These are phyloP conservation scores for Virgularia gustaviana DNA, from an alignment of 92 coral and sea anemone species.

Conservation along the genomic window DNA sequence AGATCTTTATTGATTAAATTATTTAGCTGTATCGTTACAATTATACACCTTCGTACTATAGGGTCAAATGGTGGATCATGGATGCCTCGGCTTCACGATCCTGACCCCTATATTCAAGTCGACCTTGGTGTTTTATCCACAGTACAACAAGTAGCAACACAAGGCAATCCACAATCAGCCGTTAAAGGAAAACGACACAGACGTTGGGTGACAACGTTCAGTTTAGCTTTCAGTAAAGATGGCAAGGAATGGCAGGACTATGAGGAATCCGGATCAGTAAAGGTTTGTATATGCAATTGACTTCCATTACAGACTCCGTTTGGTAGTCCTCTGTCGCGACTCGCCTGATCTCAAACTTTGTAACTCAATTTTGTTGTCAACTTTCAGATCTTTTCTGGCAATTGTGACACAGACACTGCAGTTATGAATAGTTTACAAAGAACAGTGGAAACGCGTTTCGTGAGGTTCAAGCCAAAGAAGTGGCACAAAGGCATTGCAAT, in stretches of 20 bases:
- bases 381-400: constrained; percentile 71
- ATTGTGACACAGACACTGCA: constrained; percentile 69
- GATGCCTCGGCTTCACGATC: constrained; percentile 72
- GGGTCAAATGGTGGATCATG: constrained; percentile 71
- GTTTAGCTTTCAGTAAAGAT: constrained; percentile 73
- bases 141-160: constrained; percentile 89
- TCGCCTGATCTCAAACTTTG: constrained; percentile 35
- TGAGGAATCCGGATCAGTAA: constrained; percentile 59
- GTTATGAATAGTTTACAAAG: constrained; percentile 67
- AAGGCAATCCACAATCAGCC: constrained; percentile 63
- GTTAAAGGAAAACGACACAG: constrained; percentile 56
- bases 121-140: constrained; percentile 70
- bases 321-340: not conserved
- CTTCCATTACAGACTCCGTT: not conserved
- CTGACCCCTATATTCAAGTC: constrained; percentile 67
- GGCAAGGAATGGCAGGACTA: constrained; percentile 76
- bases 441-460: constrained; percentile 74
- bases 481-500: constrained; percentile 93
- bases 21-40: no score
- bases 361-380: not conserved
- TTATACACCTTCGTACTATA: not conserved
- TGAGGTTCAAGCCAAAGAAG: constrained; percentile 74
- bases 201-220: constrained; percentile 86
- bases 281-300: constrained; percentile 50
- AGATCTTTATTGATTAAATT: no score